phyloP scores from a whole-genome alignment of 2,797 vertebrate genomes.

The Cossypha dichroa region DNA sequence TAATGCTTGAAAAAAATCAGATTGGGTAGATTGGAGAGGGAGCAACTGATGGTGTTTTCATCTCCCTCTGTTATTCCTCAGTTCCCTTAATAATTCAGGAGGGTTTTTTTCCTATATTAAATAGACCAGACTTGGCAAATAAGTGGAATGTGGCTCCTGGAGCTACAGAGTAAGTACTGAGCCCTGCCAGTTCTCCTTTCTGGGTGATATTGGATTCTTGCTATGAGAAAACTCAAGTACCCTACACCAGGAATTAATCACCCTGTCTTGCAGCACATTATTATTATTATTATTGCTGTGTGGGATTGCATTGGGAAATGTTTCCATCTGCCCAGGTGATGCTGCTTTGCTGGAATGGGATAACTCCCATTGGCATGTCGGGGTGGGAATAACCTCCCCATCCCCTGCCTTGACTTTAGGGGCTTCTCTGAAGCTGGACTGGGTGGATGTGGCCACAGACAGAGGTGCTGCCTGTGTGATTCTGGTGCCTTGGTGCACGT shows the following conservation, averaged over 20 bases:
- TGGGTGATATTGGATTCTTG: slow-evolving; percentile 44
- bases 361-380: accelerated
- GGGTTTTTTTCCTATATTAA: not conserved
- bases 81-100: slow-evolving; percentile 30
- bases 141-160: not conserved
- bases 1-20: not conserved
- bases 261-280: not conserved
- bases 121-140: slow-evolving; percentile 3
- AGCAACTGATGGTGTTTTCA: not conserved
- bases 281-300: not conserved
- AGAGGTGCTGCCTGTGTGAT: accelerated
- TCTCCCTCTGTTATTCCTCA: not conserved
- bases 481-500: accelerated
- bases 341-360: not conserved
- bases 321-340: not conserved
- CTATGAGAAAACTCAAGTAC: slow-evolving; percentile 9
- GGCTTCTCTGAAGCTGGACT: not conserved
- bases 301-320: not conserved
- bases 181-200: not conserved
- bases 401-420: accelerated
- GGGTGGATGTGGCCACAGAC: not conserved
- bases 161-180: not conserved
- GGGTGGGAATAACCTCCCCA: not conserved
- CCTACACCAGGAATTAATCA: slow-evolving; percentile 6
- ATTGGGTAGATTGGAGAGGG: not conserved